Conservation (phyloP, 2,113 vertebrate genomes). For the Mustela nigripes region DNA sequence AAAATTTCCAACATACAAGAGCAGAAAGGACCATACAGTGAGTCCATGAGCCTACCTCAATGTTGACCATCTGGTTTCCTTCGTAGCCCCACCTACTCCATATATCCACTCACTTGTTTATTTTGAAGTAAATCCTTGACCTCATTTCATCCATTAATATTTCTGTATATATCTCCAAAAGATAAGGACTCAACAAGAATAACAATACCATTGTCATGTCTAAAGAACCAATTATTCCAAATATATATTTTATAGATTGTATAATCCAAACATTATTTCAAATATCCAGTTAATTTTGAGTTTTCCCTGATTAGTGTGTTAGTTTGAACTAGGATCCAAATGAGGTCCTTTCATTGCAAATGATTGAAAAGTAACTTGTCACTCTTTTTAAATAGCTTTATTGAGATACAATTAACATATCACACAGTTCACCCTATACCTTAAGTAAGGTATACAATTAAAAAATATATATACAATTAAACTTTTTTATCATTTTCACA, state of each 20-base stretch:
- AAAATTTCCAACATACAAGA: neutral
- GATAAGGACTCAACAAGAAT: neutral
- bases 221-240: neutral
- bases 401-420: neutral
- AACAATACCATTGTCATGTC: neutral
- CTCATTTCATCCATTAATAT: neutral
- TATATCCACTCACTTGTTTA: neutral
- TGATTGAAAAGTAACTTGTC: neutral
- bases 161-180: neutral
- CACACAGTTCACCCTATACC: neutral
- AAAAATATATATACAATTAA: neutral
- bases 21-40: neutral
- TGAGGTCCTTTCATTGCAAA: neutral
- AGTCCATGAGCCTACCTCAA: neutral
- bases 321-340: neutral
- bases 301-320: neutral
- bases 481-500: neutral
- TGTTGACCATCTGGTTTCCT: neutral
- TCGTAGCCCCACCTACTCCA: neutral
- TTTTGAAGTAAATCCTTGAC: constrained; percentile 20
- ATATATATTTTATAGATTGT: neutral
- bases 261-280: neutral
- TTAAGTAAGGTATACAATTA: neutral
- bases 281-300: neutral
- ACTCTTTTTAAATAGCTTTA: neutral